Conservation (phyloP, 2,888 invertebrate species). For the Gibbula magus region DNA sequence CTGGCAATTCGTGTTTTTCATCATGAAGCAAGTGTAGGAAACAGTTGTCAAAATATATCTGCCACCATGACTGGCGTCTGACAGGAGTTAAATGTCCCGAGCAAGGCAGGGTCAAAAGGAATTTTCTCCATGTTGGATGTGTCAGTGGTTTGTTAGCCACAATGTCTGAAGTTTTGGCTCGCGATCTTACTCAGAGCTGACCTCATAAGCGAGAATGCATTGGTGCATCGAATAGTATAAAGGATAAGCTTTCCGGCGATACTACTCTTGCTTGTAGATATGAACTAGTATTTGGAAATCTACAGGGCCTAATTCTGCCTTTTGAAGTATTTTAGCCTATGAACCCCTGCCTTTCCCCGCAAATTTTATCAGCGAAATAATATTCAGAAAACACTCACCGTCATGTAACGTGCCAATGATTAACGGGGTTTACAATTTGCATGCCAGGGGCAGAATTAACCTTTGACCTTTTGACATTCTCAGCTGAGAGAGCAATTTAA, state of each 20-base stretch:
- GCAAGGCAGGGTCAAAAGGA: slow-evolving; percentile 12
- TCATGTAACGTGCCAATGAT: slow-evolving; percentile 76
- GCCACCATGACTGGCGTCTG: not conserved
- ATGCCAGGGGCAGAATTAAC: slow-evolving; percentile 70
- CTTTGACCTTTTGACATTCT: slow-evolving; percentile 71
- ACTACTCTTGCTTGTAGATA: slow-evolving; percentile 46
- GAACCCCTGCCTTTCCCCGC: slow-evolving; percentile 72
- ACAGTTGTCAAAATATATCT: not conserved
- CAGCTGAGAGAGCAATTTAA: not conserved
- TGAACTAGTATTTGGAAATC: slow-evolving; percentile 40
- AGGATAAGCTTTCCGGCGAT: slow-evolving; percentile 38
- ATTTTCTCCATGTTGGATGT: slow-evolving; percentile 27
- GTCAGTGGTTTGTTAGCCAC: slow-evolving; percentile 25
- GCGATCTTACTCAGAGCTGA: slow-evolving; percentile 38
- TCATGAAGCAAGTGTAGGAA: not conserved
- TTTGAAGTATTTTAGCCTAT: slow-evolving; percentile 39
- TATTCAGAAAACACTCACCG: slow-evolving; percentile 78
- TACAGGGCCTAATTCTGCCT: slow-evolving; percentile 38
- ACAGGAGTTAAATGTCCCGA: not conserved
- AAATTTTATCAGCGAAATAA: slow-evolving; percentile 78
- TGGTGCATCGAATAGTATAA: slow-evolving; percentile 53
- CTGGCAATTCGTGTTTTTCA: slow-evolving; percentile 14
- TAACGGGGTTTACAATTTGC: slow-evolving; percentile 73
- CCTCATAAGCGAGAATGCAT: slow-evolving; percentile 55
- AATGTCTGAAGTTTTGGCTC: slow-evolving; percentile 31